Conservation (phyloP, 2,113 vertebrate species). For the Grus americana region DNA sequence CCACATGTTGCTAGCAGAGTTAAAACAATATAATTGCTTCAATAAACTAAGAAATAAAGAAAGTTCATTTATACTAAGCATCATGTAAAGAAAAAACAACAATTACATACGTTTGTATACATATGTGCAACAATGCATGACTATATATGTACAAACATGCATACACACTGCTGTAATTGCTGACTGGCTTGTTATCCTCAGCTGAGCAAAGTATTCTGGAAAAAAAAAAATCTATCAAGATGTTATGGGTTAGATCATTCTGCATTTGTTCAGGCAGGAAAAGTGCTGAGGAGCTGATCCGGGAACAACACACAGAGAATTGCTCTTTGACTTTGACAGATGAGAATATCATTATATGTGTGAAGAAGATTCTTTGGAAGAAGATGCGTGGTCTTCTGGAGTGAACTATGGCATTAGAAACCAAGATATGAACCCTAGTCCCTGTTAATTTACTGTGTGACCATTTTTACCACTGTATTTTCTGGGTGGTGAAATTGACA, state of each 20-base stretch:
- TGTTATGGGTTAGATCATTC: not conserved
- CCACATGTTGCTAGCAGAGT: not conserved
- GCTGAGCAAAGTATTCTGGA: not conserved
- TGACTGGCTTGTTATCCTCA: not conserved
- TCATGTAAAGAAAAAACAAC: not conserved
- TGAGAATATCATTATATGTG: not conserved
- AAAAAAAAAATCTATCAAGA: not conserved
- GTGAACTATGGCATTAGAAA: not conserved
- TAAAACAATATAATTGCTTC: not conserved
- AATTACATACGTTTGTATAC: not conserved
- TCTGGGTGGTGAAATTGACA: not conserved
- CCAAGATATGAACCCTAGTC: not conserved
- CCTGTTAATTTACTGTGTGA: not conserved
- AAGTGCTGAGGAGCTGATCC: not conserved
- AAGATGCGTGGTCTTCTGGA: not conserved
- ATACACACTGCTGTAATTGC: not conserved
- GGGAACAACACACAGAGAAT: not conserved
- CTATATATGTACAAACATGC: not conserved
- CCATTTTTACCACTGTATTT: not conserved
- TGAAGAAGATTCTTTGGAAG: not conserved
- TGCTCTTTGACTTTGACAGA: not conserved
- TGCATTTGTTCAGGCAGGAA: not conserved
- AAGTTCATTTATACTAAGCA: not conserved
- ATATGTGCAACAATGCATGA: not conserved
- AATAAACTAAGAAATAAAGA: not conserved